Evolutionary conservation across 2,888 invertebrate species (phyloP), one percentile per base, ranked within the genome.

Genomic region (Amphipyra tragopoginis): DNA sequence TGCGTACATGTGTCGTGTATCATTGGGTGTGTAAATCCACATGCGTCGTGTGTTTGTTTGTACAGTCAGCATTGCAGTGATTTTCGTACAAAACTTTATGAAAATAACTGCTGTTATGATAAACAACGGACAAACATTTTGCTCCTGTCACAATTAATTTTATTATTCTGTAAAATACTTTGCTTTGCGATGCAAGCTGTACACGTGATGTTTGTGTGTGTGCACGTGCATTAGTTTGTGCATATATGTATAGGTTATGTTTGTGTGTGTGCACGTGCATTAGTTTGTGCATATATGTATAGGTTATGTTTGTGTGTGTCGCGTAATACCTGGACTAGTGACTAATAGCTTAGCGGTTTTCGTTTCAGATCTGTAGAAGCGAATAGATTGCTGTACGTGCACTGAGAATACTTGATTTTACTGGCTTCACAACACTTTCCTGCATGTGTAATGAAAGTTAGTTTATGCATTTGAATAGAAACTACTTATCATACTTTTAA

Each of bases 271-370:
- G 21, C 45, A 34, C 34, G 0, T 36, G 10, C 10, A 7, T 34
- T 14, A 5, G 14, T 48, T 13, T 36, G 36, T 36, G 5, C 29
- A 29, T 29, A 29, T 29, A 5, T 29, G 5, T 0, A 1, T 5
- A 4, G 5, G 2, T 1, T 29, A 2, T 2, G 10, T 33, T 38
- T 45, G 29, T 54, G 45, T 43, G 72, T 36, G 54, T 38, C 33
- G 29, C 50, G 52, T 56, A 51, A 48, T 66, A 57, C 74, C 70
- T 67, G 52, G 48, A 47, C 56, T 33, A 55, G 52, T 61, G 75
- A 74, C 55, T 66, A 73, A 74, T 62, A 54, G 74, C 68, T 61
- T 53, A 50, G 69, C 39, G 50, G 53, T 53, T 62, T 61, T 44
- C 52, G 34, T 61, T 68, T 49, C 42, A 50, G 42, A 47, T 51